Conservation (phyloP, 2,113 vertebrate species). For the Macrotis lagotis region DNA sequence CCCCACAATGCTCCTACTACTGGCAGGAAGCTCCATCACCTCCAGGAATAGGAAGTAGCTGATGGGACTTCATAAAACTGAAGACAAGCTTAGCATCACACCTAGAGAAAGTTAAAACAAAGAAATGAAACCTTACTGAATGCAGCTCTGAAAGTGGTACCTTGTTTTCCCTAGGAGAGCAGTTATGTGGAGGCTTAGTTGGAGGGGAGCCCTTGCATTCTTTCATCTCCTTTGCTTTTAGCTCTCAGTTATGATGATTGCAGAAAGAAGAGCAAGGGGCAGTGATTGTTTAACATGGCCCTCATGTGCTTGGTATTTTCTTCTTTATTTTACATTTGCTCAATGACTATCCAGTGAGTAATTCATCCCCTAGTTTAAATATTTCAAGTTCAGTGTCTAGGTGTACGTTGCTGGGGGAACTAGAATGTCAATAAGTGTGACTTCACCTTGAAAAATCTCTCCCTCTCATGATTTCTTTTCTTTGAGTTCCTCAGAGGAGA, state of each 20-base stretch:
- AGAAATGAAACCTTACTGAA: neutral
- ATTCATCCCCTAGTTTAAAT: neutral
- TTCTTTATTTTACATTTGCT: neutral
- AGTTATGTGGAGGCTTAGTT: neutral
- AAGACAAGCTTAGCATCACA: neutral
- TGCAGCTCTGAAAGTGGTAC: neutral
- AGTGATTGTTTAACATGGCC: neutral
- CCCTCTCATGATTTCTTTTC: neutral
- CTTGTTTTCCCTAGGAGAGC: neutral
- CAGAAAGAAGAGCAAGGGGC: accelerated
- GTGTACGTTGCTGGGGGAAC: neutral
- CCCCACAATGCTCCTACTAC: neutral
- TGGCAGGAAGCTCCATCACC: neutral
- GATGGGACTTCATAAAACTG: neutral
- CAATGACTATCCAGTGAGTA: neutral
- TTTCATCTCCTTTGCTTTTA: neutral
- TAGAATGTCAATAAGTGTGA: constrained; percentile 20
- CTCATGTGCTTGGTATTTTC: neutral
- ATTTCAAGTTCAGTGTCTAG: neutral
- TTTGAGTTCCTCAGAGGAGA: neutral
- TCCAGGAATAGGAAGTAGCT: neutral
- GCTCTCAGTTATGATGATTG: neutral
- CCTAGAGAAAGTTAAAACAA: neutral
- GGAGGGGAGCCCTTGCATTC: accelerated
- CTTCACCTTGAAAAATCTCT: constrained; percentile 21